phyloP scores from a whole-genome alignment of 2,113 vertebrate genomes.

The Cochlearius cochlearius region DNA sequence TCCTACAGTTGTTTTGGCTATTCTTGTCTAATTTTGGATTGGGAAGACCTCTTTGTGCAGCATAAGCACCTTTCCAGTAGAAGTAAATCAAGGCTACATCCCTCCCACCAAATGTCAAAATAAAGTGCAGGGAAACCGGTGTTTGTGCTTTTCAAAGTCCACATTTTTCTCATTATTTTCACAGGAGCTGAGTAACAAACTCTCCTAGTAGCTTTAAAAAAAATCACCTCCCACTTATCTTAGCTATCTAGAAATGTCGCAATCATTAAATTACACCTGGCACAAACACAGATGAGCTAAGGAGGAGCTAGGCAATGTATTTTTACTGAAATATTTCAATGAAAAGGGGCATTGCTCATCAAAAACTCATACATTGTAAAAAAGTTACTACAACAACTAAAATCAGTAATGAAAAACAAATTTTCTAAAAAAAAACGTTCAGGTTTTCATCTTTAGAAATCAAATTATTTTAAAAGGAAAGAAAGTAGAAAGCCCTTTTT shows the following conservation, averaged over 20 bases:
- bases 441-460: background rate
- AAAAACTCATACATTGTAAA: background rate
- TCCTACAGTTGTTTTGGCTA: background rate
- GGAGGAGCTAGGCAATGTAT: background rate
- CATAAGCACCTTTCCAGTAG: background rate
- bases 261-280: background rate
- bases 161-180: constrained; percentile 24
- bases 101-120: background rate
- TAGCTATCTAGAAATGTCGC: background rate
- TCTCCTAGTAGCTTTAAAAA: background rate
- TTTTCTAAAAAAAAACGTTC: background rate
- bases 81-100: background rate
- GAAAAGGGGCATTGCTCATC: background rate
- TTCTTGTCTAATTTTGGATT: background rate
- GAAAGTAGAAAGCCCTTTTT: background rate
- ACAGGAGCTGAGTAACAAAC: background rate
- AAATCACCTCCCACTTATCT: background rate
- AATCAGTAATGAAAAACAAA: background rate
- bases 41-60: background rate
- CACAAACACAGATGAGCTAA: background rate
- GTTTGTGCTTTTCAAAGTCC: background rate
- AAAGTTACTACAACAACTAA: background rate
- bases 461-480: background rate
- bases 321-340: background rate
- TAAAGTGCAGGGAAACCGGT: background rate